Conservation (phyloP, 2,113 vertebrate species). For the Halcyon malimbica region DNA sequence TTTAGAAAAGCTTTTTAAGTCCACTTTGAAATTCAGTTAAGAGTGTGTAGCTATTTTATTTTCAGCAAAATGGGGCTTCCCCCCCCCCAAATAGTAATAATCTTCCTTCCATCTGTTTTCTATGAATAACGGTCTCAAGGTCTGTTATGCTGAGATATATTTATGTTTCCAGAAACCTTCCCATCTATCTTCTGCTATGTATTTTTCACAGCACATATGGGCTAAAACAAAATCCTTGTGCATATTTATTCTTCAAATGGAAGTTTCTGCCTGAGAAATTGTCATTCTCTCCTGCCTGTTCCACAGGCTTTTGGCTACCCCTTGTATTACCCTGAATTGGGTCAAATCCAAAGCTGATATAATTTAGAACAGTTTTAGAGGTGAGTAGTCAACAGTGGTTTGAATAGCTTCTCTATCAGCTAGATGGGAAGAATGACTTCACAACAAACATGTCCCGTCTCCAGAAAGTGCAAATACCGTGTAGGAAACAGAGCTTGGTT, state of each 20-base stretch:
- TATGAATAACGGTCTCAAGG: not conserved
- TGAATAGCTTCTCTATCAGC: not conserved
- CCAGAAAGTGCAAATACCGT: not conserved
- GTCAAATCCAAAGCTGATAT: not conserved
- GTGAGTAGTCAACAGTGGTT: not conserved
- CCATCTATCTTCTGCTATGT: not conserved
- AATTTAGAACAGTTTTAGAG: not conserved
- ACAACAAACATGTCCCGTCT: not conserved
- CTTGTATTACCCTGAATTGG: not conserved
- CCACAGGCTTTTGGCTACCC: not conserved
- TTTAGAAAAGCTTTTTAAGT: constrained; percentile 7
- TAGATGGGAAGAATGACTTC: not conserved
- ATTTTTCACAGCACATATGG: not conserved
- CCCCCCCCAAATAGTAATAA: not conserved
- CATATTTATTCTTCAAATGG: not conserved
- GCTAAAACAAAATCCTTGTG: not conserved
- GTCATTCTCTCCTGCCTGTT: not conserved
- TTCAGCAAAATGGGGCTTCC: not conserved
- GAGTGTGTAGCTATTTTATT: not conserved
- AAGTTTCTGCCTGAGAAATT: not conserved
- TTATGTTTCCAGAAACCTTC: not conserved
- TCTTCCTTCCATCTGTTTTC: not conserved
- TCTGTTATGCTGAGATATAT: not conserved
- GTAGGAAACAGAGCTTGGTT: not conserved
- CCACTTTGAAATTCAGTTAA: not conserved